phyloP scores from a whole-genome alignment of 2,113 vertebrate genomes.

The Pteropus alecto region DNA sequence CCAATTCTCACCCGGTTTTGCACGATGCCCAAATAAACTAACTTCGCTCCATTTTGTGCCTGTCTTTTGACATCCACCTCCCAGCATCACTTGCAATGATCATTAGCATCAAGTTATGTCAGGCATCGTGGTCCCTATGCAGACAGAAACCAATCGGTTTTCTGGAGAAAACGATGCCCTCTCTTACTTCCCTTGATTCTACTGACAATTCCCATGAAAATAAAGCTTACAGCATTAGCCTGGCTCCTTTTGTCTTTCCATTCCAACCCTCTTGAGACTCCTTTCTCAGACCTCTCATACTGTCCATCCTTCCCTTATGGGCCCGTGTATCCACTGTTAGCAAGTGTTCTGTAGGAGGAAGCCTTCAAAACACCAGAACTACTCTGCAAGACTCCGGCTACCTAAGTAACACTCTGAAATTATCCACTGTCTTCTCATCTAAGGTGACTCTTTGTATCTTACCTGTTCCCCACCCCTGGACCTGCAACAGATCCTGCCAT shows the following conservation, averaged over 20 bases:
- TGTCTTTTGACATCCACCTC: neutral
- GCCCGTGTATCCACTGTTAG: neutral
- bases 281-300: neutral
- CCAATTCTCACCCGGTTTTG: neutral
- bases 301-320: accelerated
- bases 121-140: neutral
- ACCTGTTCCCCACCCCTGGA: no score
- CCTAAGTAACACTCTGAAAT: neutral
- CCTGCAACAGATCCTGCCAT: neutral
- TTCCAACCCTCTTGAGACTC: neutral
- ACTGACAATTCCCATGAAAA: neutral
- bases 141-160: neutral
- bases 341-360: neutral
- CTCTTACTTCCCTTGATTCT: neutral
- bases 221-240: neutral
- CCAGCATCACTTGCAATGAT: accelerated
- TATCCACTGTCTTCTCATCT: neutral
- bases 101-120: accelerated
- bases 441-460: neutral
- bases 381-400: neutral
- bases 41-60: accelerated
- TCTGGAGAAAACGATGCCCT: neutral
- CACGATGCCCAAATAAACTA: neutral
- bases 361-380: neutral
- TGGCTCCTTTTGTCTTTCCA: neutral